Evolutionary conservation across 2,888 invertebrate species (phyloP).

Genomic region (Chloroclystis v-ata): DNA sequence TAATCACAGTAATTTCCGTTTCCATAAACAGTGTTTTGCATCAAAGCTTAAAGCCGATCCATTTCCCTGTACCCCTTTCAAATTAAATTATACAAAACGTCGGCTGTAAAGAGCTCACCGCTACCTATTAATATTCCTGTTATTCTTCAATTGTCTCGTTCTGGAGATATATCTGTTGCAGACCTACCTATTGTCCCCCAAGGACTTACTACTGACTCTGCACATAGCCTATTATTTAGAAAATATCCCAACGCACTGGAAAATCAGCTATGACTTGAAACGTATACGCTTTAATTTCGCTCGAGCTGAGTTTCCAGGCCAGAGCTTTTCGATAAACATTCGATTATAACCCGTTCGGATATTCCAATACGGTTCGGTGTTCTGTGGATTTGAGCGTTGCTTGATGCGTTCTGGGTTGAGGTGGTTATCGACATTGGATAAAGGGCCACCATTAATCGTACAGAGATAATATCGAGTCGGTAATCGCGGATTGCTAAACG

Average conservation of each 20-base stretch:
- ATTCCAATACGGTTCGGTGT: constrained; percentile 29
- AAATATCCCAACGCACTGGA: constrained; percentile 23
- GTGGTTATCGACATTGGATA: constrained; percentile 63
- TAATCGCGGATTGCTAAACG: constrained; percentile 72
- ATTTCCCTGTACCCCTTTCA: constrained; percentile 10
- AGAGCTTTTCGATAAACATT: constrained; percentile 18
- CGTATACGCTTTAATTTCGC: constrained; percentile 20
- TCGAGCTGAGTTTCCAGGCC: constrained; percentile 16
- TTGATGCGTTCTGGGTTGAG: constrained; percentile 38
- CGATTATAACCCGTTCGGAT: constrained; percentile 18
- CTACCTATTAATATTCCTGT: constrained; percentile 63
- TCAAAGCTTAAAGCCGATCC: constrained; percentile 1
- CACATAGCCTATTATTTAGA: constrained; percentile 53
- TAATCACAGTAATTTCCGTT: too few relatives aligned
- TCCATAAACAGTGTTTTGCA: neutral
- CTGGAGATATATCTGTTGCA: constrained; percentile 64
- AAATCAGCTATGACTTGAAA: constrained; percentile 27
- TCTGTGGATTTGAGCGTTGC: constrained; percentile 16
- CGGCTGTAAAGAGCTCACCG: constrained; percentile 38
- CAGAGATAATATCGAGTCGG: constrained; percentile 67
- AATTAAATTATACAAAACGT: constrained; percentile 27
- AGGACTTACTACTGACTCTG: constrained; percentile 65
- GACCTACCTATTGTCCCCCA: constrained; percentile 69
- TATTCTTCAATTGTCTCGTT: constrained; percentile 72
- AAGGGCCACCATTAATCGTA: constrained; percentile 71